Evolutionary conservation across 2,797 vertebrate genomes (phyloP).

Genomic region (Catharus ustulatus): DNA sequence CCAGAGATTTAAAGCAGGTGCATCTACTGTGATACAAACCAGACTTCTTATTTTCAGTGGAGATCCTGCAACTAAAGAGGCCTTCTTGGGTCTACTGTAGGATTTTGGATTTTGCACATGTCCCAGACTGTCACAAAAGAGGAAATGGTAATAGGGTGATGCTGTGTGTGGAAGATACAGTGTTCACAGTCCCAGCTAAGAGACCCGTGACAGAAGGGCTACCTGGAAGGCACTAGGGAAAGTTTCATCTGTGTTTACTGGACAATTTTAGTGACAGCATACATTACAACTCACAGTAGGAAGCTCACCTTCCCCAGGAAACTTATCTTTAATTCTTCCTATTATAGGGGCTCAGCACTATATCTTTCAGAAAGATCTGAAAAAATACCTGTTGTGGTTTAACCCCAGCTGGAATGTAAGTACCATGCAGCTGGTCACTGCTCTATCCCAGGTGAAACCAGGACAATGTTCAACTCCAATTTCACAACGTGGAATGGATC

Average conservation of each 20-base stretch:
- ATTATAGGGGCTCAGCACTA: not conserved
- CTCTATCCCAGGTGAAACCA: not conserved
- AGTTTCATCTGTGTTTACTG: not conserved
- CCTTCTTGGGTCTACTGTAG: not conserved
- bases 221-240: not conserved
- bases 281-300: not conserved
- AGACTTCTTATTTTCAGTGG: not conserved
- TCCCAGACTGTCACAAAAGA: not conserved
- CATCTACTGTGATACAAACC: not conserved
- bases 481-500: not conserved
- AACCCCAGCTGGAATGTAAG: not conserved
- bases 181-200: not conserved
- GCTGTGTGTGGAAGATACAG: not conserved
- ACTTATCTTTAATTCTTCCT: not conserved
- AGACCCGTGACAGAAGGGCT: not conserved
- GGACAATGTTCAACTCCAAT: not conserved
- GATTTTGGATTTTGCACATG: not conserved
- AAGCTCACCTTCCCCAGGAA: not conserved
- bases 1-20: not conserved
- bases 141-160: not conserved
- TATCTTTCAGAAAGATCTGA: not conserved
- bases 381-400: fast-evolving
- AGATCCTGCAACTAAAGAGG: not conserved
- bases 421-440: not conserved
- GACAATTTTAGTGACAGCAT: not conserved